Evolutionary conservation across 2,113 vertebrate genomes (phyloP), one percentile per base, ranked within the genome.

Genomic region (Xenopus tropicalis): DNA sequence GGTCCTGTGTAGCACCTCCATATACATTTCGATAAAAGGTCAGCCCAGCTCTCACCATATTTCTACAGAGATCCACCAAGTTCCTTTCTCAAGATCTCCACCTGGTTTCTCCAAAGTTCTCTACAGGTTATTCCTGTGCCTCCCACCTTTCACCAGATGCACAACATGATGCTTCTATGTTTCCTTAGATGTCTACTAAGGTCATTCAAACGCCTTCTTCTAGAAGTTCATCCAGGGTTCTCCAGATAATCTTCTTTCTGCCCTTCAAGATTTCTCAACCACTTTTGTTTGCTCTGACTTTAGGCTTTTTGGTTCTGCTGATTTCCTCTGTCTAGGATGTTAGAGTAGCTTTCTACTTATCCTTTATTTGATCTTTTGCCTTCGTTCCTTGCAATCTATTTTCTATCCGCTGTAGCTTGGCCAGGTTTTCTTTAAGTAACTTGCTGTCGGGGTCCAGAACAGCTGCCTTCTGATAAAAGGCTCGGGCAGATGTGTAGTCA

Each of bases 361-460:
- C 57, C 42, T n/a, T 54, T 42, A 14, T 7, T 13, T 43, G 84
- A 51, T 86, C 84, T 78, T 85, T 86, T 43, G 80, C 87, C 70
- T 80, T 83, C 59, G 74, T 78, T 82, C 85, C 89, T 63, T 86
- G 93, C 52, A 93, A 86, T 62, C 90, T 90, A 81, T 90, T 94
- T 85, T 99, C 95, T 59, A 99, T 85, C 58, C 97, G 92, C 82
- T 99, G 94, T 83, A 99, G 78, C 71, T 99, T 99, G 77, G 94
- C 93, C 43, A 99, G 85, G 75, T 99, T 99, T 79, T 99, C 97
- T 83, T 93, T 95, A 66, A 99, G 89, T 62, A 98, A 86, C 81
- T 90, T 95, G 85, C 95, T 98, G 69, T 93, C 89, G 9, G 97
- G 96, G 59, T 90, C 95, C 56, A 99, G 90, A 54, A 87, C 86